Conservation (phyloP, 1,140 invertebrate species). For the Heliconius himera region DNA sequence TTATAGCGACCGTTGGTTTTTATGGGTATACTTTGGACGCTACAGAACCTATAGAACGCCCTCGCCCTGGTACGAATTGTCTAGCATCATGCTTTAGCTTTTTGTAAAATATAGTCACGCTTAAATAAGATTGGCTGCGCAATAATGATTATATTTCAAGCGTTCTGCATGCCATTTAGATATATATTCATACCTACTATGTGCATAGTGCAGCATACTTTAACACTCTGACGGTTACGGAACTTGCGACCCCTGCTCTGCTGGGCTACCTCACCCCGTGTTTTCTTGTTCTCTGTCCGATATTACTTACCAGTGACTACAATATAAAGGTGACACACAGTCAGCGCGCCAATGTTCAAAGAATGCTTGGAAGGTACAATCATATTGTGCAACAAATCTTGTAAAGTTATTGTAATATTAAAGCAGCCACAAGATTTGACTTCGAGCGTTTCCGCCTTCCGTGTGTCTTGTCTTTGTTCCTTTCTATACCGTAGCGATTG, state of each 20-base stretch:
- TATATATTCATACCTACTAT: slow-evolving; percentile 81
- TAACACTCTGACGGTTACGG: slow-evolving; percentile 76
- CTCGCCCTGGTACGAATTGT: slow-evolving; percentile 80
- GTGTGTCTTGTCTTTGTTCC: slow-evolving; percentile 69
- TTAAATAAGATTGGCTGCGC: slow-evolving; percentile 81
- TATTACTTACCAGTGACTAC: slow-evolving; percentile 51
- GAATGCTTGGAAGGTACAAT: slow-evolving; percentile 81
- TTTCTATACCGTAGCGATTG: slow-evolving; percentile 58
- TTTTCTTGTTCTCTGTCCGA: slow-evolving; percentile 41
- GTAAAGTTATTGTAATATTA: slow-evolving; percentile 81
- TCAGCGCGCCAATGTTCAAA: slow-evolving; percentile 69
- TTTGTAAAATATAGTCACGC: slow-evolving; percentile 82
- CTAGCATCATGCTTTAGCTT: slow-evolving; percentile 82
- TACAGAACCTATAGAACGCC: slow-evolving; percentile 78
- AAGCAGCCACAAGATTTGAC: slow-evolving; percentile 77
- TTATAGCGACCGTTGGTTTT: slow-evolving; percentile 79
- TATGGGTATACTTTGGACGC: slow-evolving; percentile 80
- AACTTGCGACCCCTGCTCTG: slow-evolving; percentile 48
- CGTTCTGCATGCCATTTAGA: slow-evolving; percentile 84
- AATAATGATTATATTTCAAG: slow-evolving; percentile 83
- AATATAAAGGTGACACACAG: slow-evolving; percentile 81
- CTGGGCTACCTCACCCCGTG: slow-evolving; percentile 38
- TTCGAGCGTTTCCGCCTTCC: slow-evolving; percentile 74
- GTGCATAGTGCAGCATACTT: slow-evolving; percentile 77
- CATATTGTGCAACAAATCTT: slow-evolving; percentile 82